Base-by-base conservation (phyloP, 2,797 vertebrate species). In the Fringilla coelebs region DNA sequence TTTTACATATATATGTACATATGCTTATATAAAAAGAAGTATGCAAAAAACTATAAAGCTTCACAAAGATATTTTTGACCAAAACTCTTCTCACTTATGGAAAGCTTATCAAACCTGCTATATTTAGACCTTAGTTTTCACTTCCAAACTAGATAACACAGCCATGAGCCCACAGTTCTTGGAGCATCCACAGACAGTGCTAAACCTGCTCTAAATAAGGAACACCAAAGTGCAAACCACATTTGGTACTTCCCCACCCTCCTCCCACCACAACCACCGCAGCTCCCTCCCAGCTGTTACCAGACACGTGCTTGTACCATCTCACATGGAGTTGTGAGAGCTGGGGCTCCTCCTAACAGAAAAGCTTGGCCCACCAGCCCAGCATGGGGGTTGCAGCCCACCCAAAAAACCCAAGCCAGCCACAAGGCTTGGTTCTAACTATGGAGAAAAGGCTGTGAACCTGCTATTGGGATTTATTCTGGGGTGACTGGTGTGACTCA, bases 301-400 rank as follows among this genome's bases (percentile, higher is more conserved):
- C 2, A 7, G 52, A 9, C 2, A 77, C 1, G 2, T 12, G 17
- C 7, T 2, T 3, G 22, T 25, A 17, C 36, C 25, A 10, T 17
- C 49, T 51, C 89, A 36, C 34, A 18, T 2, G 38, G 63, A 54
- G 38, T 8, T 11, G 3, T 2, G 8, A 85, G 18, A 48, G 28
- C 16, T 1, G 0, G 34, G 36, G 28, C 21, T 73, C 32, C 58
- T 78, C 41, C 49, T 20, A 10, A 11, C 24, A 24, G 17, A 65
- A 79, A 73, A 77, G 16, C 31, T 29, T n/a, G 84, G 17, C 21
- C 17, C 48, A 29, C 17, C 51, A 51, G 51, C 31, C 45, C 83
- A 66, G 61, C 3, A 1, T 0, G 1, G 13, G 38, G n/a, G 18
- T 46, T 24, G 15, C 38, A 68, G 38, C 51, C 29, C 6, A 25